These are phyloP conservation scores for Eospalax fontanierii DNA, from an alignment of 2,797 vertebrate genomes.

Conservation along the genomic window DNA sequence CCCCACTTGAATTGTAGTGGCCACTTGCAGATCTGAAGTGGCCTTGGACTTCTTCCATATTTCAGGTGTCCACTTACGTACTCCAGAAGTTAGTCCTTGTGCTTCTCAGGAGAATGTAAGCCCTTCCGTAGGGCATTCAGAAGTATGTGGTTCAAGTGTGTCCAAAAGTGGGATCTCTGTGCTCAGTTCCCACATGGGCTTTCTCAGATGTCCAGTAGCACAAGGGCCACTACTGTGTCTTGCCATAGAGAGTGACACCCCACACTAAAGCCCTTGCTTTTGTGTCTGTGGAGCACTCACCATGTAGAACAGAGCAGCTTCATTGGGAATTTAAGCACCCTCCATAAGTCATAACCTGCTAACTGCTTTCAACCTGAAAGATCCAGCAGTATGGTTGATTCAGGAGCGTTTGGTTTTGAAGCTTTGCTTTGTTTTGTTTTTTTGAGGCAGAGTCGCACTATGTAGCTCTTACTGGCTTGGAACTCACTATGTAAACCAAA, in stretches of 20 bases:
- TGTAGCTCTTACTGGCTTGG: no score
- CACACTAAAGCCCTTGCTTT: background rate
- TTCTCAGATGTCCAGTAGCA: background rate
- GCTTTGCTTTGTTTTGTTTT: background rate
- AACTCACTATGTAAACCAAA: no score
- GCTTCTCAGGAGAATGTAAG: background rate
- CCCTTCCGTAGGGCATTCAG: background rate
- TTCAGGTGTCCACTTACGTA: background rate
- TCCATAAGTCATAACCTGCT: background rate
- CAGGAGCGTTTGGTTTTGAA: background rate
- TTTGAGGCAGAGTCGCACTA: no score
- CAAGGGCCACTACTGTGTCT: background rate
- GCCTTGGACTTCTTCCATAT: background rate
- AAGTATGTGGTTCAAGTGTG: no score
- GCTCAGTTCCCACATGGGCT: background rate
- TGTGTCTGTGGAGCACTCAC: background rate
- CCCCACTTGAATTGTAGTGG: background rate
- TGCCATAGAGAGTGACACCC: background rate
- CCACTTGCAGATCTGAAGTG: conserved; percentile 9
- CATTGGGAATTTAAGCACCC: background rate
- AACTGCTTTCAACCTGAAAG: background rate
- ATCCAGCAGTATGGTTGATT: background rate
- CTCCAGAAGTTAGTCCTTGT: background rate
- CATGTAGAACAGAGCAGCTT: background rate
- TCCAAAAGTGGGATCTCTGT: background rate